Conservation (phyloP, 30 jellyfish, hydroid and myxozoan species). For the Phacellophora camtschatica region DNA sequence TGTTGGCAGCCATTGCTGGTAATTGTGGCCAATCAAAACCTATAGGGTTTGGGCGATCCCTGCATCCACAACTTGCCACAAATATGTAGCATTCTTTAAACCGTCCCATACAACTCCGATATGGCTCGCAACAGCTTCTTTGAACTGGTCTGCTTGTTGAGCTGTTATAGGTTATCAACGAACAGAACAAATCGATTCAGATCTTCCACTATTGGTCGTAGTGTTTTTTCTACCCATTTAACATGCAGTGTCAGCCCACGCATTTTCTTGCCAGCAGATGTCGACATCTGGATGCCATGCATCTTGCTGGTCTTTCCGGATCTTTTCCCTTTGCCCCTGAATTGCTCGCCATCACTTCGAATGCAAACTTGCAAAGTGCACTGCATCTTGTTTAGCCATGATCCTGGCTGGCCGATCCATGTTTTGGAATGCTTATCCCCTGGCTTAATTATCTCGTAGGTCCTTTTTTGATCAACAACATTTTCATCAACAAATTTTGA, state of each 20-base stretch:
- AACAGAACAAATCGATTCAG: constrained; percentile 39
- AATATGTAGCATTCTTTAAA: constrained; percentile 55
- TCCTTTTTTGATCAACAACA: too few relatives aligned
- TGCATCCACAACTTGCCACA: constrained; percentile 82
- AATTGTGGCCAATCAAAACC: constrained; percentile 31
- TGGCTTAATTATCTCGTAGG: too few relatives aligned
- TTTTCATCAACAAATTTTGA: too few relatives aligned
- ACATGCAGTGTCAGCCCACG: constrained; percentile 38
- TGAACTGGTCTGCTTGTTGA: constrained; percentile 51
- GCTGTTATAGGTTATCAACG: constrained; percentile 69
- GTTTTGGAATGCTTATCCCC: too few relatives aligned
- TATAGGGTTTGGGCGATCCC: constrained; percentile 70
- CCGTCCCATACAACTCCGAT: constrained; percentile 63
- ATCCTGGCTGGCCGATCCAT: constrained; percentile 30
- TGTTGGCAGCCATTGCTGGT: constrained; percentile 61
- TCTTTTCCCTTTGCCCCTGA: constrained; percentile 36
- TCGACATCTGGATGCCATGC: constrained; percentile 45
- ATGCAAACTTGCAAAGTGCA: too few relatives aligned
- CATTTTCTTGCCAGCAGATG: constrained; percentile 18
- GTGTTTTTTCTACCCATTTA: constrained; percentile 5
- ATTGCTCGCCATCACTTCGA: constrained; percentile 26
- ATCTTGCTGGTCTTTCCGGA: constrained; percentile 24
- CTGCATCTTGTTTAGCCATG: constrained; percentile 39
- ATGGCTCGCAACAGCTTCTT: constrained; percentile 56
- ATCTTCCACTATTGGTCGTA: constrained; percentile 5